Evolutionary conservation across 2,888 invertebrate genomes (phyloP).

Genomic region (Drosophila macrothrix): DNA sequence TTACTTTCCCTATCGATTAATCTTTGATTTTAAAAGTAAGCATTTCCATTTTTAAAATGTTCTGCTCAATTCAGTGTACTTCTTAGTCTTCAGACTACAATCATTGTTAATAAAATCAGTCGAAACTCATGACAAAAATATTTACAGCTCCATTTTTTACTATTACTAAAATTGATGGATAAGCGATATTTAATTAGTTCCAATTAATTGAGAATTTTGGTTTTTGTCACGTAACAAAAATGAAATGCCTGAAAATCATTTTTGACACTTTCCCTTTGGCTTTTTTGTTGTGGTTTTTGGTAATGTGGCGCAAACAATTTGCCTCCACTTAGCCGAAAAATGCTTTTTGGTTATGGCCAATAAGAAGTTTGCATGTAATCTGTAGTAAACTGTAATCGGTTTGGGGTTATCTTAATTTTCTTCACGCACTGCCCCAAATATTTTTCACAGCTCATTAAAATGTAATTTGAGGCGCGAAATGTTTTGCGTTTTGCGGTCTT

Average conservation of each 20-base stretch:
- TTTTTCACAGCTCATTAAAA: conserved; percentile 81
- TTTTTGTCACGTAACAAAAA: neutral
- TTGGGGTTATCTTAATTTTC: conserved; percentile 44
- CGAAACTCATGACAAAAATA: neutral
- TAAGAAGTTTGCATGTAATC: conserved; percentile 11
- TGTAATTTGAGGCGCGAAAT: conserved; percentile 76
- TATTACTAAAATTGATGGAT: too few relatives aligned
- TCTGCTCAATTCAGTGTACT: neutral
- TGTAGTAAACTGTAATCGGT: conserved; percentile 29
- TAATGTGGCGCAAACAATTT: conserved; percentile 47
- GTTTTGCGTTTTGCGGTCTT: conserved; percentile 53
- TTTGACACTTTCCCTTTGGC: conserved; percentile 17
- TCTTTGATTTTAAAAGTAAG: neutral
- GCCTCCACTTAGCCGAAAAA: conserved; percentile 60
- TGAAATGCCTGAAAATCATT: conserved; percentile 10
- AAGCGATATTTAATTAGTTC: neutral
- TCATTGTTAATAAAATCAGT: neutral
- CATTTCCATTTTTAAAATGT: neutral
- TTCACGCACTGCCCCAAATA: conserved; percentile 66
- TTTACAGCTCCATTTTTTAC: too few relatives aligned
- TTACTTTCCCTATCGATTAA: neutral
- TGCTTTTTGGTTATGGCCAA: conserved; percentile 22
- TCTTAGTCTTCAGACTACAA: too few relatives aligned
- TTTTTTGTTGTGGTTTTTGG: neutral
- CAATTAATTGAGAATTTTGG: neutral